Evolutionary conservation across 2,113 vertebrate genomes (phyloP), one percentile per base, ranked within the genome.

Genomic region (Cygnus atratus): DNA sequence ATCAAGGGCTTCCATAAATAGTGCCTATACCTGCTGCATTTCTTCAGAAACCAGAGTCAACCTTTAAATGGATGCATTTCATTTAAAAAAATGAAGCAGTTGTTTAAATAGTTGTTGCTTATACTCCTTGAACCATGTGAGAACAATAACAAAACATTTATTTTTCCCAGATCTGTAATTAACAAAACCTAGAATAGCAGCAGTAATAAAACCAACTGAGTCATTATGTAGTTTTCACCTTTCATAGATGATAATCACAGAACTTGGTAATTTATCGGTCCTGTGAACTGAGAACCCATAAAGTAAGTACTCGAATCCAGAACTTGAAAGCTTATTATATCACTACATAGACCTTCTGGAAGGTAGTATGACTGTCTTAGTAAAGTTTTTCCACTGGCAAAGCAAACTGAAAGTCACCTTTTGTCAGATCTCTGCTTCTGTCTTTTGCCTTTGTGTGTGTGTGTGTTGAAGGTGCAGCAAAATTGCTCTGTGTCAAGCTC

Each of bases 241-340:
- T 98, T 98, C 97, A 98, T 97, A 98, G 96, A 79, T 95, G 90
- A 97, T 97, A 97, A 98, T 96, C 93, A 95, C 77, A 95, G 85
- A 97, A 97, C 95, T 71, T 97, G 95, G 79, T 92, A 96, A 97
- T 97, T 97, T 97, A 97, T 91, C 96, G 65, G 97, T 96, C 67
- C 86, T 93, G 84, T 83, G 93, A 96, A 95, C 92, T 95, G 81
- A 92, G 93, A 96, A 94, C 54, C 90, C 90, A 79, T 93, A 87
- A 93, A 96, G 76, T 74, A 86, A 76, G 52, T 91, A 61, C 88
- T 96, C 93, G 65, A 74, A 80, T 96, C 81, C 90, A 95, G 93
- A 93, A 67, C 59, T 65, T 44, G 80, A 84, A 95, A 92, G 44
- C 62, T 82, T 44, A 7, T 91, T 94, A 78, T 92, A 88, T 57